These are phyloP conservation scores for Crepidodera aurea DNA, from an alignment of 2,888 invertebrate genomes.

Conservation along the genomic window DNA sequence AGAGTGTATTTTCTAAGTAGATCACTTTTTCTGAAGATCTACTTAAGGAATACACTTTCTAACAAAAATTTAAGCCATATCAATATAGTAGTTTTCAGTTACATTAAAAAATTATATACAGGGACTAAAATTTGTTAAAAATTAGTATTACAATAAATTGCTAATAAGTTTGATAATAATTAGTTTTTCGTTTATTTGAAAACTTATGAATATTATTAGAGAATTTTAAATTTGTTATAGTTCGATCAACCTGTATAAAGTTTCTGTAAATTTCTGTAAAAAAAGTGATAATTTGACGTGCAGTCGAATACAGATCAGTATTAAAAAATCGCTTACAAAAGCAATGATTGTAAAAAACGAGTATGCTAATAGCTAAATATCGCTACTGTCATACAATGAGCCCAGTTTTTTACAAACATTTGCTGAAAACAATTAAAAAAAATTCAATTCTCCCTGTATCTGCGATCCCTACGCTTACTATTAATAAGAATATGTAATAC, in stretches of 20 bases:
- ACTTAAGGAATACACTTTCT: conserved; percentile 15
- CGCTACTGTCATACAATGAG: conserved; percentile 43
- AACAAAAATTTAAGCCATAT: conserved; percentile 21
- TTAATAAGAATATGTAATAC: conserved; percentile 42
- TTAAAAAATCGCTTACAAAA: conserved; percentile 33
- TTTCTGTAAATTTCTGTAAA: conserved; percentile 29
- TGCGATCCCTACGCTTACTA: conserved; percentile 58
- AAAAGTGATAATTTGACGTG: conserved; percentile 22
- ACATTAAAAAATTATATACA: neutral
- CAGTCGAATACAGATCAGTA: conserved; percentile 31
- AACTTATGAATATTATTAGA: too few relatives aligned
- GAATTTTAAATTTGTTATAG: too few relatives aligned
- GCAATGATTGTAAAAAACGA: conserved; percentile 42
- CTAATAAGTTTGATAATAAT: too few relatives aligned
- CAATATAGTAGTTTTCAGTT: neutral
- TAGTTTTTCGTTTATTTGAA: too few relatives aligned
- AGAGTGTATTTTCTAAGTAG: conserved; percentile 17
- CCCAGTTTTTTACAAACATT: conserved; percentile 48
- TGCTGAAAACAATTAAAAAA: conserved; percentile 29
- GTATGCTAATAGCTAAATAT: conserved; percentile 38
- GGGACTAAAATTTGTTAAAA: too few relatives aligned
- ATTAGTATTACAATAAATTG: too few relatives aligned
- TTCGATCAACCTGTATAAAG: conserved; percentile 13
- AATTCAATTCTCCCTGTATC: conserved; percentile 43
- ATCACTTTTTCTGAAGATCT: neutral